Percentiles rank a stretch among this genome's conserved stretches.
Conservation (phyloP, 2,888 invertebrate genomes). For the Acleris cristana region DNA sequence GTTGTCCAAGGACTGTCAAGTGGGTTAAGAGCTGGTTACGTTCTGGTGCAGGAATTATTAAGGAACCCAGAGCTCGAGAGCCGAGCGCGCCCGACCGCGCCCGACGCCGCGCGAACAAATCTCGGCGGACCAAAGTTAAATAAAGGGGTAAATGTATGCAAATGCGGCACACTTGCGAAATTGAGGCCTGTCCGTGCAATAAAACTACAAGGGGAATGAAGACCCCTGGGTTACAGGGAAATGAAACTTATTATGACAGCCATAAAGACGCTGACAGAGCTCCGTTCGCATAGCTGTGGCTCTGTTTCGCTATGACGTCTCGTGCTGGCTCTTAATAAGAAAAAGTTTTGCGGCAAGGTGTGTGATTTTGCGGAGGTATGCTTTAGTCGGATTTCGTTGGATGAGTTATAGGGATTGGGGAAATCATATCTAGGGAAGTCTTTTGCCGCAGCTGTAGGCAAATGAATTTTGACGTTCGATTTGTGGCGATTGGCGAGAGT, state of each 20-base stretch:
- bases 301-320: not conserved
- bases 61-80: slow-evolving; percentile 11
- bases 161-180: slow-evolving; percentile 33
- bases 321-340: slow-evolving; percentile 5
- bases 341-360: slow-evolving; percentile 1
- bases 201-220: slow-evolving; percentile 18
- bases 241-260: no score
- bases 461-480: no score
- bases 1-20: no score
- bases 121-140: slow-evolving; percentile 34
- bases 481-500: no score
- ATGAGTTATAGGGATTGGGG: no score
- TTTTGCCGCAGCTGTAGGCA: no score
- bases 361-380: not conserved
- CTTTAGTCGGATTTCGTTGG: no score
- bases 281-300: no score
- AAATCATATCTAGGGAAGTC: no score
- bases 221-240: no score
- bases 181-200: slow-evolving; percentile 30
- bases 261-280: no score
- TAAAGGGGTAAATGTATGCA: slow-evolving; percentile 36
- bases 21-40: no score
- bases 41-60: slow-evolving; percentile 1
- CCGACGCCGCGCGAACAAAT: slow-evolving; percentile 27
- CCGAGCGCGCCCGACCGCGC: slow-evolving; percentile 7